A percentile compares a stretch with the other conserved stretches of the same genome.
These are phyloP conservation scores for Eilema sororculum DNA, from an alignment of 2,888 invertebrate genomes.

Conservation along the genomic window DNA sequence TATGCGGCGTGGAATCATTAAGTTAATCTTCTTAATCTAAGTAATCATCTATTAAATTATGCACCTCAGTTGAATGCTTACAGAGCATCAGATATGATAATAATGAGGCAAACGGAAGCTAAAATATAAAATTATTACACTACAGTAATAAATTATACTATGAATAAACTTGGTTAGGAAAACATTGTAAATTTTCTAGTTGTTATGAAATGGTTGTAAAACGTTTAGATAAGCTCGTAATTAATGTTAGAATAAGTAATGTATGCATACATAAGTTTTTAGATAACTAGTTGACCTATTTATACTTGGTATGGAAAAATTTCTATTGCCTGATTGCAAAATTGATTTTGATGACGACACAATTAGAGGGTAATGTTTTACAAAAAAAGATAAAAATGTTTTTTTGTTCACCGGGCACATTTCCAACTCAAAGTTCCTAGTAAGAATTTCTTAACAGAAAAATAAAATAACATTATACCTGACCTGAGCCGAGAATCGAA, in stretches of 20 bases:
- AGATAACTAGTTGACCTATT: not conserved
- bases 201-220: not conserved
- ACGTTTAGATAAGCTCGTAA: not conserved
- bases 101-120: slow-evolving; percentile 48
- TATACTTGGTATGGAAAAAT: no score
- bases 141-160: slow-evolving; percentile 11
- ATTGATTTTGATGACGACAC: no score
- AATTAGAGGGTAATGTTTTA: no score
- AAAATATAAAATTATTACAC: slow-evolving; percentile 33
- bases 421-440: no score
- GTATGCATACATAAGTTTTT: not conserved
- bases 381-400: no score
- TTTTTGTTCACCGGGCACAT: no score
- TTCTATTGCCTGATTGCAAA: no score
- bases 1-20: slow-evolving; percentile 36
- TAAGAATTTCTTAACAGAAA: no score
- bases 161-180: not conserved
- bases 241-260: slow-evolving; percentile 4
- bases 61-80: slow-evolving; percentile 44
- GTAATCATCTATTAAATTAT: slow-evolving; percentile 46
- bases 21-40: slow-evolving; percentile 46
- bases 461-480: no score
- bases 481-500: not conserved
- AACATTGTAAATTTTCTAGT: slow-evolving; percentile 1
- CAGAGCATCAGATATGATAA: slow-evolving; percentile 48